These are phyloP conservation scores for Propithecus perrieri DNA, from an alignment of 2,797 vertebrate genomes.

Conservation along the genomic window DNA sequence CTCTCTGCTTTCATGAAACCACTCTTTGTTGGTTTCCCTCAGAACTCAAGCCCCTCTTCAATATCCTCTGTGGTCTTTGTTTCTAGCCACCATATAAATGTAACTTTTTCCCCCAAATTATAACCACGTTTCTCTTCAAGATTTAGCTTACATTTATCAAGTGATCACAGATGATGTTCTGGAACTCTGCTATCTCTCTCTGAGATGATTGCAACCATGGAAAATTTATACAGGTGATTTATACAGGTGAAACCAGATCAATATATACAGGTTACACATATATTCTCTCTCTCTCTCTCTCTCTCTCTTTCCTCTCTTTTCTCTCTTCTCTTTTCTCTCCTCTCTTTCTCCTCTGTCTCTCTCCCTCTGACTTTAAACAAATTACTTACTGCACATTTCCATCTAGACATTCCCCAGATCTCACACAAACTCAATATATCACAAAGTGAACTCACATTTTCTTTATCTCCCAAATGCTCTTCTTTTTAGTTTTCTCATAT, in stretches of 20 bases:
- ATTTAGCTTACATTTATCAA: background rate
- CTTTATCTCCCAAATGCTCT: background rate
- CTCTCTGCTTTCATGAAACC: background rate
- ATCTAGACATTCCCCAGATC: background rate
- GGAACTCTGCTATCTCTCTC: background rate
- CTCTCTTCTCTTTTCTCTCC: background rate
- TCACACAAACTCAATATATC: background rate
- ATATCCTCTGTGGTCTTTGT: conserved; percentile 22
- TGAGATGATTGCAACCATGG: background rate
- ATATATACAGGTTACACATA: background rate
- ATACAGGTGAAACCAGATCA: background rate
- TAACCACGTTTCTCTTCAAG: background rate
- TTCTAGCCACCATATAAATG: background rate
- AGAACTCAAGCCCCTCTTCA: background rate
- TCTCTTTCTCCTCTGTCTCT: background rate
- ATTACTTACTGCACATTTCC: background rate
- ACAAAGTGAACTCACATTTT: background rate
- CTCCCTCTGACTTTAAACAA: background rate
- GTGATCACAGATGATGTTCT: background rate
- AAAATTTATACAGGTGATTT: background rate
- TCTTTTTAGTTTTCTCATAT: background rate
- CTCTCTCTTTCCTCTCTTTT: too few relatives aligned
- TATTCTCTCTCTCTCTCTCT: background rate
- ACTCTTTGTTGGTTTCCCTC: background rate
- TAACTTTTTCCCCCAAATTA: background rate